Evolutionary conservation across 2,888 invertebrate genomes (phyloP).

Genomic region (Coelogynopora nodosa): DNA sequence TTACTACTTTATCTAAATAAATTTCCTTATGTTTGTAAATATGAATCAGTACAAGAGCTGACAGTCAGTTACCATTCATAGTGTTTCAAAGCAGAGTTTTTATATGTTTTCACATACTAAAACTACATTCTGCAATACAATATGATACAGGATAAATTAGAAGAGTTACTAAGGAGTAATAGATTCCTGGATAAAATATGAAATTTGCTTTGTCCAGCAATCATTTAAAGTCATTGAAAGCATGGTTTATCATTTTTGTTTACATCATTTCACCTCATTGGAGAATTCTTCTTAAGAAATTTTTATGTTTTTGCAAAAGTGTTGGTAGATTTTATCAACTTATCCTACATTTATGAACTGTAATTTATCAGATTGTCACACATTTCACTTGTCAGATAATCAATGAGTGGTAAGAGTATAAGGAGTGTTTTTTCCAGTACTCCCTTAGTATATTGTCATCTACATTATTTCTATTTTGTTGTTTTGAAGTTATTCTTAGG

Average conservation of each 20-base stretch:
- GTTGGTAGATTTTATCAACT: neutral
- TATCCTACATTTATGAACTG: neutral
- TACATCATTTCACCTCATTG: neutral
- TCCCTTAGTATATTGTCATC: neutral
- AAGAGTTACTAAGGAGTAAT: neutral
- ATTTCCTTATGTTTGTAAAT: neutral
- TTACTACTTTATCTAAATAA: neutral
- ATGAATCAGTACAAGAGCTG: neutral
- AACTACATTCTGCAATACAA: constrained; percentile 20
- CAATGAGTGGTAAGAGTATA: neutral
- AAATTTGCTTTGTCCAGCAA: neutral
- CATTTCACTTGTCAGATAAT: neutral
- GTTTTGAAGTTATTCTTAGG: neutral
- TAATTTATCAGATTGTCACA: neutral
- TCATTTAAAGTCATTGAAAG: neutral
- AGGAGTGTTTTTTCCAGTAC: neutral
- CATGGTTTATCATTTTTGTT: neutral
- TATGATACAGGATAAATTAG: neutral
- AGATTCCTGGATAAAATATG: neutral
- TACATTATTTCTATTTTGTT: neutral
- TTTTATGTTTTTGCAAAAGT: neutral
- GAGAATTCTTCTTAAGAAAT: neutral
- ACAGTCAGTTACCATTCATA: neutral
- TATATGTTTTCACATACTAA: neutral
- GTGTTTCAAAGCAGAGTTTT: neutral